phyloP scores from a whole-genome alignment of 2,797 vertebrate genomes.

The Onychomys arenicola region DNA sequence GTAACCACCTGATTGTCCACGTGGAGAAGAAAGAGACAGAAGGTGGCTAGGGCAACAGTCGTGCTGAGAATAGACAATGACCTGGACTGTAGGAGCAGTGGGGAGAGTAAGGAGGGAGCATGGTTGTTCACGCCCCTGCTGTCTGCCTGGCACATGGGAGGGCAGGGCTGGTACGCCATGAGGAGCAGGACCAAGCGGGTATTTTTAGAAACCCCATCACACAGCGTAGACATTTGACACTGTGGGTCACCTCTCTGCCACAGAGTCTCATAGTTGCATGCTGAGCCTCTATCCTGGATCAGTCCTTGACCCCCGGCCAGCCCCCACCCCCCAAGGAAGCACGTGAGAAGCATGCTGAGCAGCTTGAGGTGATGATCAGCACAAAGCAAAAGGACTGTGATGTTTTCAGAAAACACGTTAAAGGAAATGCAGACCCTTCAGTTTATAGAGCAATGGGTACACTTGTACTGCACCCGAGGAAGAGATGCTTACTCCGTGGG shows the following conservation, averaged over 20 bases:
- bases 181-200: not conserved
- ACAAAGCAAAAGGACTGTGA: not conserved
- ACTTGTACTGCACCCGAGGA: not conserved
- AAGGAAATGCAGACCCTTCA: not conserved
- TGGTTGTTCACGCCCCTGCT: not conserved
- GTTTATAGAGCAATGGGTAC: not conserved
- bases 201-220: conserved; percentile 77
- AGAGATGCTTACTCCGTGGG: not conserved
- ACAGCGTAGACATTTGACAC: conserved; percentile 64
- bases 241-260: conserved; percentile 28
- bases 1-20: not conserved
- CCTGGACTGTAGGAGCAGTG: not conserved
- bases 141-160: conserved; percentile 47
- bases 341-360: not conserved
- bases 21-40: not conserved
- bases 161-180: not conserved
- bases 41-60: not conserved
- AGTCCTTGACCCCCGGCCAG: not conserved
- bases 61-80: not conserved
- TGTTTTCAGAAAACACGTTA: not conserved
- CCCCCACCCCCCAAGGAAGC: not conserved
- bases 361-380: not conserved
- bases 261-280: not conserved
- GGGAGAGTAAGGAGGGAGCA: not conserved
- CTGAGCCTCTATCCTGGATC: not conserved